Evolutionary conservation across 2,888 invertebrate species (phyloP).

Genomic region (Ganaspis brasiliensis): DNA sequence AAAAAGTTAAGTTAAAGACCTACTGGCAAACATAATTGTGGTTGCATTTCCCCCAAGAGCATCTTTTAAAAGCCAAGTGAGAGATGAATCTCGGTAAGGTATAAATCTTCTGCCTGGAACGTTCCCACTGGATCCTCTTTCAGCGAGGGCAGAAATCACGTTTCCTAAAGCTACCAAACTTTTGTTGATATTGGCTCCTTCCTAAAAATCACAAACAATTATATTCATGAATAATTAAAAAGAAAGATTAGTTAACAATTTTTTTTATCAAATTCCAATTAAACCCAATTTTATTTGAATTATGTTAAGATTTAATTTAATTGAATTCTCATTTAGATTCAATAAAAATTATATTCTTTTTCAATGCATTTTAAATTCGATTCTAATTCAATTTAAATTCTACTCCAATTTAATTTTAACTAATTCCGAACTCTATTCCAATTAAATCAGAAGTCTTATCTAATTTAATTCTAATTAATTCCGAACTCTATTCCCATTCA

Average conservation of each 20-base stretch:
- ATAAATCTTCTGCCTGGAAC: constrained; percentile 83
- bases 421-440: too few relatives aligned
- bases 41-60: constrained; percentile 90
- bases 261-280: too few relatives aligned
- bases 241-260: background rate
- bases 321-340: too few relatives aligned
- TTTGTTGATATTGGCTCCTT: constrained; percentile 88
- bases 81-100: constrained; percentile 90
- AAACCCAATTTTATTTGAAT: too few relatives aligned
- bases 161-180: constrained; percentile 91
- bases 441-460: too few relatives aligned
- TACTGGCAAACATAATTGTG: constrained; percentile 91
- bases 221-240: background rate
- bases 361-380: too few relatives aligned
- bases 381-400: too few relatives aligned
- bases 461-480: too few relatives aligned
- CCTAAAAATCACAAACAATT: constrained; percentile 67
- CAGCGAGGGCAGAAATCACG: constrained; percentile 88
- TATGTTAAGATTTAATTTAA: too few relatives aligned
- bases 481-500: too few relatives aligned
- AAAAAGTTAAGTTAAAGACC: constrained; percentile 64
- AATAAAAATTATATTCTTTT: too few relatives aligned
- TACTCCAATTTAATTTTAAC: too few relatives aligned
- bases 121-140: constrained; percentile 73
- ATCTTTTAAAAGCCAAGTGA: constrained; percentile 91